Percentiles rank a stretch among this genome's conserved stretches.
Evolutionary conservation across 2,888 invertebrate genomes (phyloP).

Genomic region (Lysandra coridon): DNA sequence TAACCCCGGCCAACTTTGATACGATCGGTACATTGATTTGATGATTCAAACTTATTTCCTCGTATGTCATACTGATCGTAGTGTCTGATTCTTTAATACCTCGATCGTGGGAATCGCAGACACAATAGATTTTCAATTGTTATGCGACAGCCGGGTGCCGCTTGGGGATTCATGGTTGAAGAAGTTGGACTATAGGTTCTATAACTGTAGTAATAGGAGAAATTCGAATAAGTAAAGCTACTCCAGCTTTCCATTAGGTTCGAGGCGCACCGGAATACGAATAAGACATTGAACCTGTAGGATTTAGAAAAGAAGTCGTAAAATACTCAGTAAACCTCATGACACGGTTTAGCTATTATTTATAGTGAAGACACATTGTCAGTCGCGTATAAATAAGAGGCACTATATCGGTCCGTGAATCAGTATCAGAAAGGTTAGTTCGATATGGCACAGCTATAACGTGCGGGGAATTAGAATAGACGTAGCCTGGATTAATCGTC

Average conservation of each 20-base stretch:
- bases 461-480: background rate
- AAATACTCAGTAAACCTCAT: background rate
- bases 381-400: constrained; percentile 24
- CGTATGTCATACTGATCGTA: background rate
- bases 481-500: background rate
- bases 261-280: background rate
- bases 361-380: constrained; percentile 20
- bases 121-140: no score
- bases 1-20: background rate
- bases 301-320: constrained; percentile 3
- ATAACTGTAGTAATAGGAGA: background rate
- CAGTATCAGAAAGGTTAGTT: constrained; percentile 56
- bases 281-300: background rate
- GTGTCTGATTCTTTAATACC: background rate
- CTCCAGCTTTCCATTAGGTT: background rate
- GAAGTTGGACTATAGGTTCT: background rate
- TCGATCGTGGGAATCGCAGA: no score
- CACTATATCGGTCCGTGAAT: constrained; percentile 55
- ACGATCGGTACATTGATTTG: constrained; percentile 15
- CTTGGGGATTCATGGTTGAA: no score
- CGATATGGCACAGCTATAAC: background rate
- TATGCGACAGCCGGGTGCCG: no score
- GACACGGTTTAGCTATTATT: constrained; percentile 17
- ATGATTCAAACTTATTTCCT: constrained; percentile 12
- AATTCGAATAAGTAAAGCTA: background rate